Evolutionary conservation across 2,888 invertebrate genomes (phyloP).

Genomic region (Corbicula japonica): DNA sequence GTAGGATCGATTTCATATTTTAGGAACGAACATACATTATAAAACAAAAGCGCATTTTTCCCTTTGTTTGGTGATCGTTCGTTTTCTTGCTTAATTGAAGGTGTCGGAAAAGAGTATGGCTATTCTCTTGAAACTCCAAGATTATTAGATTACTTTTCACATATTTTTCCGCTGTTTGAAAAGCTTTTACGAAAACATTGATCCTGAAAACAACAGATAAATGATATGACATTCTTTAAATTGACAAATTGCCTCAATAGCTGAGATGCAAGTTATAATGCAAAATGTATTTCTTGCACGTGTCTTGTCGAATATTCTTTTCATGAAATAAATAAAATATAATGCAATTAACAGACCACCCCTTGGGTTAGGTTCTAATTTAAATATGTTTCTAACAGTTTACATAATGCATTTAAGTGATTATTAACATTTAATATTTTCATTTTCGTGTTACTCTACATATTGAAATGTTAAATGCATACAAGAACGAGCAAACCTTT

Average conservation of each 20-base stretch:
- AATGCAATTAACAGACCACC: too few species aligned
- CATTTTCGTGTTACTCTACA: too few species aligned
- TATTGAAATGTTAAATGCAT: too few species aligned
- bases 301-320: too few species aligned
- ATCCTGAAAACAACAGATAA: slow-evolving; percentile 34
- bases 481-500: too few species aligned
- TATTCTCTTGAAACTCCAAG: slow-evolving; percentile 26
- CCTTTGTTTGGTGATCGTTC: slow-evolving; percentile 55
- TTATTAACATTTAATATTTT: too few species aligned
- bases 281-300: too few species aligned
- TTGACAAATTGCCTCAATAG: background rate
- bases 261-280: too few species aligned
- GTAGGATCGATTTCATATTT: slow-evolving; percentile 45
- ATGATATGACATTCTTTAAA: slow-evolving; percentile 19
- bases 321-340: too few species aligned
- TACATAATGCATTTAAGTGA: too few species aligned
- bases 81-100: slow-evolving; percentile 64
- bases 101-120: slow-evolving; percentile 36
- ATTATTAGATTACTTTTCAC: slow-evolving; percentile 30
- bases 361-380: too few species aligned
- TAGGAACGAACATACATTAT: slow-evolving; percentile 50
- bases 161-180: slow-evolving; percentile 51
- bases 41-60: slow-evolving; percentile 63
- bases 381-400: too few species aligned
- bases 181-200: slow-evolving; percentile 21